Evolutionary conservation across 2,113 vertebrate species (phyloP).

Genomic region (Ardeotis arabs): DNA sequence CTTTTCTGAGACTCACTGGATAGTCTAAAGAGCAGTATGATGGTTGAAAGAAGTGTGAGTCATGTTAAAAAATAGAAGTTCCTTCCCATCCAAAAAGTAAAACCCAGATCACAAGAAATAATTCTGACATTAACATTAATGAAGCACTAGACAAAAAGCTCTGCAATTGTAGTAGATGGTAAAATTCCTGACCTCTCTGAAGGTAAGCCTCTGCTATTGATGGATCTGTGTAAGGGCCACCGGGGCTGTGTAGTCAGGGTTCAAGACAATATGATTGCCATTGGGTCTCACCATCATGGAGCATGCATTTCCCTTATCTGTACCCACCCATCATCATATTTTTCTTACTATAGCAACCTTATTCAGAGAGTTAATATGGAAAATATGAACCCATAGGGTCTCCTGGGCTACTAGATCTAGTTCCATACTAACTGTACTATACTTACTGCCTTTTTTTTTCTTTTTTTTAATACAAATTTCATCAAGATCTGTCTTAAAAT

Average conservation of each 20-base stretch:
- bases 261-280: background rate
- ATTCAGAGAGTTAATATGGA: background rate
- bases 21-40: background rate
- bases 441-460: fast-evolving
- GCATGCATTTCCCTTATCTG: background rate
- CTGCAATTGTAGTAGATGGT: background rate
- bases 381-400: background rate
- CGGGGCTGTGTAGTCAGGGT: too few species aligned
- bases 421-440: background rate
- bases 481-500: background rate
- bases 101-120: background rate
- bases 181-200: background rate
- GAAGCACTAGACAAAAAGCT: background rate
- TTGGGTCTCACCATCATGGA: background rate
- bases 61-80: background rate
- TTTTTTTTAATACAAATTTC: background rate
- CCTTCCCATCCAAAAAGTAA: background rate
- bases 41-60: fast-evolving
- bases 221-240: background rate
- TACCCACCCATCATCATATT: background rate
- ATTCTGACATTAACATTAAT: background rate
- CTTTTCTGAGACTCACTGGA: background rate
- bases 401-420: background rate
- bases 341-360: background rate
- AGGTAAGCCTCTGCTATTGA: background rate